These are phyloP conservation scores for Rafetus swinhoei DNA, from an alignment of 2,113 vertebrate species.

Conservation along the genomic window DNA sequence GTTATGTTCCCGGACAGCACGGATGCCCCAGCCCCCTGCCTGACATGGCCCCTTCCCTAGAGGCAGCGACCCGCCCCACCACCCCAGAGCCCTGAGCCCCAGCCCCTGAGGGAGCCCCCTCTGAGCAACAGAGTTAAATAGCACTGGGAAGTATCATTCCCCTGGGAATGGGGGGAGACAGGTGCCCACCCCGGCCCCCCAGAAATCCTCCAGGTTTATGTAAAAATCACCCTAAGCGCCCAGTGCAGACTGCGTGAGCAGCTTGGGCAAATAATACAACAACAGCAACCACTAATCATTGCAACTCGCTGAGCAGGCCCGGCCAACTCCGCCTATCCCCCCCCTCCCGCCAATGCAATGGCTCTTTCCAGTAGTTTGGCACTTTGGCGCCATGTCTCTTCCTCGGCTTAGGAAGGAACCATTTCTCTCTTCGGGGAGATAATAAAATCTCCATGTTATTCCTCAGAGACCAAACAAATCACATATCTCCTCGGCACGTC, in stretches of 20 bases:
- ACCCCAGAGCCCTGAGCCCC: not conserved
- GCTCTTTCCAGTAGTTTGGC: not conserved
- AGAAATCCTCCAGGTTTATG: not conserved
- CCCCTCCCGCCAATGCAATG: not conserved
- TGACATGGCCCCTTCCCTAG: too few species aligned
- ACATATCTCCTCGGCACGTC: too few species aligned
- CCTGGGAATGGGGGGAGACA: too few species aligned
- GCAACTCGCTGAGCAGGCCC: not conserved
- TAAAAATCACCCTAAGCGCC: not conserved
- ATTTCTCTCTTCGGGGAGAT: not conserved
- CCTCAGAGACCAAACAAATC: too few species aligned
- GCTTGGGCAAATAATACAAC: not conserved
- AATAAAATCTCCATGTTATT: not conserved
- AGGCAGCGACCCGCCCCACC: accelerated
- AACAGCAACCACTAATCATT: not conserved
- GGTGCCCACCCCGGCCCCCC: too few species aligned
- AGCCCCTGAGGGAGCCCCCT: accelerated
- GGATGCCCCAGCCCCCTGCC: not conserved
- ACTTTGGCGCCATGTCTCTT: too few species aligned
- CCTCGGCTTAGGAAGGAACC: not conserved
- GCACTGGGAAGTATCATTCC: not conserved
- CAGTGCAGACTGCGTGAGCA: not conserved
- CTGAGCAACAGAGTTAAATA: not conserved
- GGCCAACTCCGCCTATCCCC: too few species aligned
- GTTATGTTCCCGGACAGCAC: too few species aligned